Percentiles rank a stretch among this genome's conserved stretches.
These are phyloP conservation scores for Halcyon chelicuti DNA, from an alignment of 2,797 vertebrate genomes.

Conservation along the genomic window DNA sequence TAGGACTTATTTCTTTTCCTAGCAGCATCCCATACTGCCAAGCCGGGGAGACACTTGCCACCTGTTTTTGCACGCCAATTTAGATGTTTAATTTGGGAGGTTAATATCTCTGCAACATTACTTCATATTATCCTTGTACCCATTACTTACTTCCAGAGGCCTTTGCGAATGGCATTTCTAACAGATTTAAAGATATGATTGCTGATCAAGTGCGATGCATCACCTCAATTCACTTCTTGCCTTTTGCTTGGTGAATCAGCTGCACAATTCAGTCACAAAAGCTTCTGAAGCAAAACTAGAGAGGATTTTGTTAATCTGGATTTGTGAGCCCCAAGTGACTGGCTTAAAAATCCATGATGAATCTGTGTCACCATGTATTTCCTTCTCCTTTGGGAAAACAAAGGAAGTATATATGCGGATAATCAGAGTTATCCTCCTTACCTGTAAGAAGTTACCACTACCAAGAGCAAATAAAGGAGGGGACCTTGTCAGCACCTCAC, in stretches of 20 bases:
- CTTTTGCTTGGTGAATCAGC: slow-evolving; percentile 34
- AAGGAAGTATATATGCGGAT: neutral
- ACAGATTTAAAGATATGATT: neutral
- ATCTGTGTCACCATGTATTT: neutral
- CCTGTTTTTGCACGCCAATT: neutral
- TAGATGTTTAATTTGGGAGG: neutral
- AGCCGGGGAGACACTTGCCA: neutral
- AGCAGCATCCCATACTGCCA: neutral
- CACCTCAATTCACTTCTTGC: neutral
- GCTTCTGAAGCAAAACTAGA: slow-evolving; percentile 13
- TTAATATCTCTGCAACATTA: neutral
- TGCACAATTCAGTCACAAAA: neutral
- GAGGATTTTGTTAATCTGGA: slow-evolving; percentile 66
- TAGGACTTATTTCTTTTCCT: neutral
- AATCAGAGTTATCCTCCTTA: neutral
- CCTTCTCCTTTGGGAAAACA: slow-evolving; percentile 2
- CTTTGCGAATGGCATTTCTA: neutral
- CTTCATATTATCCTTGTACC: neutral
- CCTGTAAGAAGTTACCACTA: neutral
- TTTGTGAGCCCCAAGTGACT: neutral
- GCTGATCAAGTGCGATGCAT: neutral
- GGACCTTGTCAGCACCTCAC: neutral
- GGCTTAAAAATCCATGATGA: slow-evolving; percentile 38
- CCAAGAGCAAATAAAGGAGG: neutral
- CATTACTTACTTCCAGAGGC: neutral